Conservation (phyloP, 2,888 invertebrate species). For the Rhogogaster chlorosoma region DNA sequence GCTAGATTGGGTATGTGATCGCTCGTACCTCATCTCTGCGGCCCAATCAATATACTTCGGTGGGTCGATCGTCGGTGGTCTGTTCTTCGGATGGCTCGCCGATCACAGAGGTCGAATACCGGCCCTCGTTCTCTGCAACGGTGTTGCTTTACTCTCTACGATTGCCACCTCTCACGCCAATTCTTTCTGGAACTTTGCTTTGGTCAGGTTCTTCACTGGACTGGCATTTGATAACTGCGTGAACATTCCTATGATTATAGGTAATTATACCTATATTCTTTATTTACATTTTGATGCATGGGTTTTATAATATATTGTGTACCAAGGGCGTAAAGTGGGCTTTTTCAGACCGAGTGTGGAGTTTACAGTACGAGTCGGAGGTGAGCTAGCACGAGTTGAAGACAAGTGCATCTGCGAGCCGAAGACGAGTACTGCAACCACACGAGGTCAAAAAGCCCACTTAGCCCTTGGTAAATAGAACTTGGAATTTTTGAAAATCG, state of each 20-base stretch:
- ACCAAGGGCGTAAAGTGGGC: no score
- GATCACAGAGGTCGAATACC: constrained; percentile 80
- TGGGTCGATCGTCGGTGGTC: constrained; percentile 79
- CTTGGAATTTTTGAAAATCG: no score
- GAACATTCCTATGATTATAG: constrained; percentile 80
- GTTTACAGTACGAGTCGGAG: no score
- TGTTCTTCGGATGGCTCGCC: constrained; percentile 80
- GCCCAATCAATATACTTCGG: constrained; percentile 80
- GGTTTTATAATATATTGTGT: no score
- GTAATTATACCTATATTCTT: constrained; percentile 65
- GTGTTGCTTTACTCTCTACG: constrained; percentile 77
- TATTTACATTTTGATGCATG: not conserved
- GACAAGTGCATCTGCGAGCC: no score
- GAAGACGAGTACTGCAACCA: no score
- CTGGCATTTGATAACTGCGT: constrained; percentile 80
- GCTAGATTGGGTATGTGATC: constrained; percentile 81
- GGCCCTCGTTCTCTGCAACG: constrained; percentile 77
- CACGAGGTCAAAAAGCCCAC: no score
- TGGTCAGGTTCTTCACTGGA: constrained; percentile 79
- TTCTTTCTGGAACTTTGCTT: constrained; percentile 77
- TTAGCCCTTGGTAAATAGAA: no score
- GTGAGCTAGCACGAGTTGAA: no score
- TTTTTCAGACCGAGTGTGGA: no score
- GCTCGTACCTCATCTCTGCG: constrained; percentile 78
- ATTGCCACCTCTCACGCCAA: constrained; percentile 77